Evolutionary conservation across 2,797 vertebrate species (phyloP), one percentile per base, ranked within the genome.

Genomic region (Alexandromys oeconomus): DNA sequence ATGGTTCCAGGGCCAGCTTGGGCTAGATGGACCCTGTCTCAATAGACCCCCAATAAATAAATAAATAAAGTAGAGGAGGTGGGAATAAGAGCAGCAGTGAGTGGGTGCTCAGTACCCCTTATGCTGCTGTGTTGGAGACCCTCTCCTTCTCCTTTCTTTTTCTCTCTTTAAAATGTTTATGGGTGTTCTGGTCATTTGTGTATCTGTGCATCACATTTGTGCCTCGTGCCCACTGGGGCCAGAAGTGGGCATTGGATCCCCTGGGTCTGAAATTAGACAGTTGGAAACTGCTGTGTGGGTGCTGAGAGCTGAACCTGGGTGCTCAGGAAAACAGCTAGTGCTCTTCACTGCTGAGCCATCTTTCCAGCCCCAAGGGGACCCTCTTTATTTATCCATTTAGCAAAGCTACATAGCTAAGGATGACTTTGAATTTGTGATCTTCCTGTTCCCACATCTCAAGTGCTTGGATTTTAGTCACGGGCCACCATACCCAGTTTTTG

Each of bases 81-180:
- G 15, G 63, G 77, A 92, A 65, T 11, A 91, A 77, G n/a, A 87
- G 48, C 81, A 69, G n/a, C 80, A 84, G 63, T 74, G 46, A 79
- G 59, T 51, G 31, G 10, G 17, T 37, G 34, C 34, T 92, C 25
- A n/a, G 43, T 63, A 59, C 23, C 80, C 34, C 63, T 85, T 79
- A 91, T 61, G 40, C 88, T 71, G 57, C 85, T 90, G 91, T 81
- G 63, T 63, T 48, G 54, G n/a, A 65, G 76, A 74, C 40, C 51
- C 43, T 80, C 57, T 59, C 59, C 61, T 46, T 65, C 51, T n/a
- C 0, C 0, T 59, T 31, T 23, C 14, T 87, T 2, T 27, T 5
- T 48, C 10, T 46, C 17, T 43, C 40, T 10, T 8, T 10, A 43
- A 11, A 29, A 11, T 31, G 37, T 63, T 31, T 63, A 11, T 34